These are phyloP conservation scores for Tiaroga cobitis DNA, from an alignment of 2,797 vertebrate genomes.

Conservation along the genomic window DNA sequence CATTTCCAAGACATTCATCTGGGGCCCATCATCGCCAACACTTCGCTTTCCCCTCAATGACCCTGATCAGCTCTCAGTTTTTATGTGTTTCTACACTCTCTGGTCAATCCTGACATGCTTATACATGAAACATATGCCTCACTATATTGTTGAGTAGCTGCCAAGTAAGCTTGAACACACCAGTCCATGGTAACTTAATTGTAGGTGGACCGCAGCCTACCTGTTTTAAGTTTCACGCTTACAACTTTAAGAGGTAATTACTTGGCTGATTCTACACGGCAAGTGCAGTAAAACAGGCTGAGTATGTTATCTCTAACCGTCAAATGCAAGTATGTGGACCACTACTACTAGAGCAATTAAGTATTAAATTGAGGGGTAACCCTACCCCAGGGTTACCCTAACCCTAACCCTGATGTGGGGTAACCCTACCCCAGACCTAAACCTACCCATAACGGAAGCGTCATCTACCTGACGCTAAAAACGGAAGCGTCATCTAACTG, in stretches of 20 bases:
- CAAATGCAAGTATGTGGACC: neutral
- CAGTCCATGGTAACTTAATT: conserved; percentile 39
- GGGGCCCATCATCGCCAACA: conserved; percentile 60
- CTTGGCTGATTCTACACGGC: conserved; percentile 13
- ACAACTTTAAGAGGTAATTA: conserved; percentile 12
- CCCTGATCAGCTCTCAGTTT: conserved; percentile 58
- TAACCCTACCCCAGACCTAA: too few relatives aligned
- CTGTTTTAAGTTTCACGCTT: conserved; percentile 42
- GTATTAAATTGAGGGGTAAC: too few relatives aligned
- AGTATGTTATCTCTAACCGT: conserved; percentile 30
- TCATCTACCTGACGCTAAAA: too few relatives aligned
- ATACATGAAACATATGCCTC: conserved; percentile 61
- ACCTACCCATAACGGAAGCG: too few relatives aligned
- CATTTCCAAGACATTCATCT: conserved; percentile 64
- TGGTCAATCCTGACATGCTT: conserved; percentile 53
- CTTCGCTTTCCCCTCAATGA: conserved; percentile 54
- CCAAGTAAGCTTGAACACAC: conserved; percentile 47
- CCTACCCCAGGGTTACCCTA: too few relatives aligned
- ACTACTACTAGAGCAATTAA: neutral
- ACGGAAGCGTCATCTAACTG: too few relatives aligned
- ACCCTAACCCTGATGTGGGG: too few relatives aligned
- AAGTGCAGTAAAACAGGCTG: conserved; percentile 30
- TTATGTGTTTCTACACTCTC: conserved; percentile 48
- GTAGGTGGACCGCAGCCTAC: conserved; percentile 6
- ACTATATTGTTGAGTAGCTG: conserved; percentile 48